Conservation (phyloP, 2,797 vertebrate species). For the Trematomus bernacchii region DNA sequence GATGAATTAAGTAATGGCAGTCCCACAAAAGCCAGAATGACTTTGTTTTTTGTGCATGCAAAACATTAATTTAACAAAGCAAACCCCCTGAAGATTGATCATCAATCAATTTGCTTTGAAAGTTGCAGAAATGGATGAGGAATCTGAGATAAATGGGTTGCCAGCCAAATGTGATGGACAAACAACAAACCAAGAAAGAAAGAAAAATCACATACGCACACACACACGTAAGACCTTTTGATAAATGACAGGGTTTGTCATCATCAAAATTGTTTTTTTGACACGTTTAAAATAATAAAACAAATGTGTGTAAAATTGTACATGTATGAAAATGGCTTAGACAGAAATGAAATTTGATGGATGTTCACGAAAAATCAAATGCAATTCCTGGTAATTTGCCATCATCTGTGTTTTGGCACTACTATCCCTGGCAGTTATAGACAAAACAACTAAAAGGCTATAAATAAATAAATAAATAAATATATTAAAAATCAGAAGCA, state of each 20-base stretch:
- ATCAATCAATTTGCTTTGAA: conserved; percentile 79
- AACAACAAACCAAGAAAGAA: conserved; percentile 54
- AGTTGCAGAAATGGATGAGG: conserved; percentile 75
- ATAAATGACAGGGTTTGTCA: conserved; percentile 51
- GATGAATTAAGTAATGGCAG: conserved; percentile 76
- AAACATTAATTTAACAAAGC: conserved; percentile 69
- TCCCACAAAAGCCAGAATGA: conserved; percentile 71
- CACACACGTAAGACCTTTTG: conserved; percentile 30
- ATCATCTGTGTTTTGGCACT: conserved; percentile 74
- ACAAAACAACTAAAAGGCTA: conserved; percentile 37
- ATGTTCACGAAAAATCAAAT: conserved; percentile 52
- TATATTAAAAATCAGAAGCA: conserved; percentile 57
- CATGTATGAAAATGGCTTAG: conserved; percentile 42
- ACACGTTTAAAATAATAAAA: conserved; percentile 38
- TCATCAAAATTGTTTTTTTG: conserved; percentile 45
- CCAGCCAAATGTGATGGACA: conserved; percentile 74
- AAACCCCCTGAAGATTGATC: conserved; percentile 67
- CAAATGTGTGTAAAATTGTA: conserved; percentile 6
- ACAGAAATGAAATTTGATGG: conserved; percentile 42
- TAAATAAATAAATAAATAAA: conserved; percentile 56
- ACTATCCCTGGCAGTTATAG: conserved; percentile 29
- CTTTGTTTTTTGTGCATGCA: conserved; percentile 61
- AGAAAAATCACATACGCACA: conserved; percentile 6
- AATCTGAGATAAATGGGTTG: conserved; percentile 76
- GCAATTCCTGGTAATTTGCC: conserved; percentile 84